A percentile compares a stretch with the other conserved stretches of the same genome.
phyloP scores from a whole-genome alignment of 2,113 vertebrate genomes.

The Dolichallabes microphthalmus region DNA sequence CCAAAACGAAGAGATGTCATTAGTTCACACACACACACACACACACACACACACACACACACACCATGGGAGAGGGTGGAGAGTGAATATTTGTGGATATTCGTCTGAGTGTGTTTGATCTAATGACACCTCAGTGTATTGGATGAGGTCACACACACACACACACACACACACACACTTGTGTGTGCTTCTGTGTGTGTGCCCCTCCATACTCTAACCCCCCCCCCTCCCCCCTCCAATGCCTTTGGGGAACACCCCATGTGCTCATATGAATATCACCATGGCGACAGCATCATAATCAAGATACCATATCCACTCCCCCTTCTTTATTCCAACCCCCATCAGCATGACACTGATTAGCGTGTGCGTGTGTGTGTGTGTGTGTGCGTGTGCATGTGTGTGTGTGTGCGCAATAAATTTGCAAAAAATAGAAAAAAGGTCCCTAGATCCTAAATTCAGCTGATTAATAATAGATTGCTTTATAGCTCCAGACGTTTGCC shows the following conservation, averaged over 20 bases:
- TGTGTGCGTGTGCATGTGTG: slow-evolving; percentile 31
- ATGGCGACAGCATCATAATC: slow-evolving; percentile 71
- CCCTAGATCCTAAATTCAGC: neutral
- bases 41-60: slow-evolving; percentile 31
- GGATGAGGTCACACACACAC: slow-evolving; percentile 36
- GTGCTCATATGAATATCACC: slow-evolving; percentile 64
- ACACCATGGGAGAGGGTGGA: slow-evolving; percentile 29
- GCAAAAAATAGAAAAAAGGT: neutral
- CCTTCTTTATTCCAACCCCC: slow-evolving; percentile 67
- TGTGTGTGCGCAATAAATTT: slow-evolving; percentile 13
- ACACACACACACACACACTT: slow-evolving; percentile 18
- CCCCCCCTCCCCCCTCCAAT: neutral
- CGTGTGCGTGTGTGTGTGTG: slow-evolving; percentile 24
- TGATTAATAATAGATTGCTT: neutral
- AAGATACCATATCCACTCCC: slow-evolving; percentile 65
- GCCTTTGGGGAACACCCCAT: slow-evolving; percentile 56
- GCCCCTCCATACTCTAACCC: neutral
- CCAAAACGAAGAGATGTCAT: slow-evolving; percentile 57
- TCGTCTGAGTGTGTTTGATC: slow-evolving; percentile 56
- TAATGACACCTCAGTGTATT: slow-evolving; percentile 57
- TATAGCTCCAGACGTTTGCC: too few species aligned
- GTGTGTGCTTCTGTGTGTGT: slow-evolving; percentile 33
- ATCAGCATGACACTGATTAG: slow-evolving; percentile 45
- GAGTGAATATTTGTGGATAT: slow-evolving; percentile 15
- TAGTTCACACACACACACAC: slow-evolving; percentile 58